Evolutionary conservation across 2,113 vertebrate genomes (phyloP).

Genomic region (Cinclus mexicanus): DNA sequence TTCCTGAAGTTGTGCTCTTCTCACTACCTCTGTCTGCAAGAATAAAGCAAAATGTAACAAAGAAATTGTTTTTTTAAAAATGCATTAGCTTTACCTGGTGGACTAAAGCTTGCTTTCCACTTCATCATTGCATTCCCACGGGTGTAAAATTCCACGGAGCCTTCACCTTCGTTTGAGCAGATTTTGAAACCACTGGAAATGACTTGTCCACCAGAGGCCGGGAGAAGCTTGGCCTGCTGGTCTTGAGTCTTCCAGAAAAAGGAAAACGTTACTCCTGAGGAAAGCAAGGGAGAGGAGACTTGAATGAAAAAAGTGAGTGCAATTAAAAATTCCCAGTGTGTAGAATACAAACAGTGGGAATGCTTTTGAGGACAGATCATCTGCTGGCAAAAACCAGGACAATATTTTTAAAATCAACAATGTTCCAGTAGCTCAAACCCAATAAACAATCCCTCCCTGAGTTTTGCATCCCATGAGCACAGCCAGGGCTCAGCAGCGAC

Average conservation of each 20-base stretch:
- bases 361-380: neutral
- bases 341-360: neutral
- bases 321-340: neutral
- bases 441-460: neutral
- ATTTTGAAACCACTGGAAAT: slow-evolving; percentile 92
- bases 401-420: neutral
- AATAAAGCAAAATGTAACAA: neutral
- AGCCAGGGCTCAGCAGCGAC: neutral
- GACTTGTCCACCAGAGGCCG: slow-evolving; percentile 84
- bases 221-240: slow-evolving; percentile 53
- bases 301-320: neutral
- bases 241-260: slow-evolving; percentile 95
- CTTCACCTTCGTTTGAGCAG: slow-evolving; percentile 77
- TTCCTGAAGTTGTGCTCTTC: neutral
- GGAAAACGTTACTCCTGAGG: slow-evolving; percentile 91
- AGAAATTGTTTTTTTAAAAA: neutral
- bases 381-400: neutral
- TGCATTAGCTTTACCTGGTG: slow-evolving; percentile 77
- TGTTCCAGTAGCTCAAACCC: neutral
- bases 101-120: slow-evolving; percentile 87
- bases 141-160: slow-evolving; percentile 89
- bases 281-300: neutral
- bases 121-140: slow-evolving; percentile 79
- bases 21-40: neutral
- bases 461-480: neutral